phyloP scores from a whole-genome alignment of 2,888 invertebrate species.

The Melinaea marsaeus region DNA sequence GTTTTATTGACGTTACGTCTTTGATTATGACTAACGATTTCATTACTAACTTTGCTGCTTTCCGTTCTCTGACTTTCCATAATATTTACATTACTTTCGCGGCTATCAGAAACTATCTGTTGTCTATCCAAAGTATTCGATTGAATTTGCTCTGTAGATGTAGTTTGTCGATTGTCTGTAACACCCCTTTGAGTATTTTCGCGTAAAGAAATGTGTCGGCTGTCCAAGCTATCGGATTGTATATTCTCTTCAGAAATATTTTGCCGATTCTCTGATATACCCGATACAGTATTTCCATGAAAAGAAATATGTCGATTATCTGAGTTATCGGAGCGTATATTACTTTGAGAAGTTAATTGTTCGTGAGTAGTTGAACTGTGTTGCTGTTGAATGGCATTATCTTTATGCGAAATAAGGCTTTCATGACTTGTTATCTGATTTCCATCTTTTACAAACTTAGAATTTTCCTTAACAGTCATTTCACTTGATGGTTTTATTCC shows the following conservation, averaged over 20 bases:
- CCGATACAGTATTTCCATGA: background rate
- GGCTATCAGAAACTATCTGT: constrained; percentile 9
- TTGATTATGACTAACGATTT: constrained; percentile 41
- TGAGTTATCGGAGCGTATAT: constrained; percentile 8
- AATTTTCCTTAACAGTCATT: constrained; percentile 60
- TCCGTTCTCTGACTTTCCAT: constrained; percentile 40
- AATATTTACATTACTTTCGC: constrained; percentile 17
- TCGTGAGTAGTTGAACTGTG: constrained; percentile 52
- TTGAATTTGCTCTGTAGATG: constrained; percentile 7
- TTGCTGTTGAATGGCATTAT: constrained; percentile 59
- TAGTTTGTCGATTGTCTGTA: constrained; percentile 9
- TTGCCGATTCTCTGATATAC: constrained; percentile 7
- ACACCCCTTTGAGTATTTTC: background rate
- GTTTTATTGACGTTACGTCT: constrained; percentile 57
- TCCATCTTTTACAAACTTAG: constrained; percentile 64
- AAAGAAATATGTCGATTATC: constrained; percentile 2
- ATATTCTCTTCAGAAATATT: constrained; percentile 11
- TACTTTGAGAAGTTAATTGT: constrained; percentile 40
- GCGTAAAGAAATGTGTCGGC: constrained; percentile 1
- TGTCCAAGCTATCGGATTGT: constrained; percentile 3
- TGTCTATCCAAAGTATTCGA: background rate
- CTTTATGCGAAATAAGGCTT: constrained; percentile 63
- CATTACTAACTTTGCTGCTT: constrained; percentile 40
- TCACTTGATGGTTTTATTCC: constrained; percentile 67
- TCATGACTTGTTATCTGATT: constrained; percentile 60